phyloP scores from a whole-genome alignment of 2,797 vertebrate genomes.

The Australoheros facetus region DNA sequence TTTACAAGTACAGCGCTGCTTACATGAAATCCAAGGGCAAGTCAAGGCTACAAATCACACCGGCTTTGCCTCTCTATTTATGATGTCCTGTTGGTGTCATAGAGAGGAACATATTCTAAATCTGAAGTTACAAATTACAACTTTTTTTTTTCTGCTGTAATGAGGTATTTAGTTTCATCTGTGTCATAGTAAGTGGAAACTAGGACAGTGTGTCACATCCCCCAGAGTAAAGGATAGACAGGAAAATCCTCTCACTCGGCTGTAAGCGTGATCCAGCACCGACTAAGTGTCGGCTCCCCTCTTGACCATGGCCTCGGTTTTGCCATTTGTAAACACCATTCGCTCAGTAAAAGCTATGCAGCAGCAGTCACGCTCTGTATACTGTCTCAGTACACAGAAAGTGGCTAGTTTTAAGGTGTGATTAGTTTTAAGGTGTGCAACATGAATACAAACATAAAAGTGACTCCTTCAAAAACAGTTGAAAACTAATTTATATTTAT shows the following conservation, averaged over 20 bases:
- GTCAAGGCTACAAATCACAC: conserved; percentile 56
- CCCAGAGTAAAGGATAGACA: conserved; percentile 35
- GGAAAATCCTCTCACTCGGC: conserved; percentile 46
- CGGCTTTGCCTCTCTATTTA: conserved; percentile 48
- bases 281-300: conserved; percentile 22
- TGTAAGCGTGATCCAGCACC: conserved; percentile 41
- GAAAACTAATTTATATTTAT: conserved; percentile 32
- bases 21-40: conserved; percentile 72
- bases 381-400: not conserved
- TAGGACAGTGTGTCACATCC: conserved; percentile 71
- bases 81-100: conserved; percentile 42
- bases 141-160: conserved; percentile 38
- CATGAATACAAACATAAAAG: conserved; percentile 23
- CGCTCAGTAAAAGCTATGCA: conserved; percentile 12
- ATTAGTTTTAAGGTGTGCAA: not conserved
- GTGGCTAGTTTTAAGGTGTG: not conserved
- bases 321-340: conserved; percentile 28
- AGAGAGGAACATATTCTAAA: conserved; percentile 50
- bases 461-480: not conserved
- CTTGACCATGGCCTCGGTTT: conserved; percentile 29
- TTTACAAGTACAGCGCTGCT: conserved; percentile 70
- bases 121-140: conserved; percentile 58
- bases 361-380: not conserved
- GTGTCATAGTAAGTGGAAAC: conserved; percentile 50
- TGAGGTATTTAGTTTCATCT: conserved; percentile 60